Conservation (phyloP, 2,113 vertebrate genomes). For the Muscicapa adusta region DNA sequence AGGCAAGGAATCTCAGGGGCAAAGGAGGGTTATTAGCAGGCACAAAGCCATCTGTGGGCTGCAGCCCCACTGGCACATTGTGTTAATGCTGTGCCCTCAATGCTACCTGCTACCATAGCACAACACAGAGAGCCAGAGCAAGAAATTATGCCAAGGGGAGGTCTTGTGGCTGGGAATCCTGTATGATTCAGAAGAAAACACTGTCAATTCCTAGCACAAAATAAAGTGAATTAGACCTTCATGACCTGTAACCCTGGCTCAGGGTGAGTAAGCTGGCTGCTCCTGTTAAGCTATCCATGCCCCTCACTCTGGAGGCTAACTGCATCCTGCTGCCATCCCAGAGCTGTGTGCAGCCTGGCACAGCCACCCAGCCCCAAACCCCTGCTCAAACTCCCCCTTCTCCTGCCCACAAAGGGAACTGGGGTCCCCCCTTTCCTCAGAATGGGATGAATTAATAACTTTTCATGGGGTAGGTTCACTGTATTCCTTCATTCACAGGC, state of each 20-base stretch:
- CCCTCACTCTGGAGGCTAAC: not conserved
- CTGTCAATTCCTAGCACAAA: not conserved
- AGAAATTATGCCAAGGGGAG: not conserved
- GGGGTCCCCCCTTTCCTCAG: fast-evolving
- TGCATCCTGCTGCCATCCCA: fast-evolving
- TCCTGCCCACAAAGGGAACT: not conserved
- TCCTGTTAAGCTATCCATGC: not conserved
- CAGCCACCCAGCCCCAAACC: fast-evolving
- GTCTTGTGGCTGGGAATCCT: fast-evolving
- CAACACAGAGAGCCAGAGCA: not conserved
- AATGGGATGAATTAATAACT: fast-evolving
- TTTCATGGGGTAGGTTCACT: not conserved
- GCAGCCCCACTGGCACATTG: not conserved
- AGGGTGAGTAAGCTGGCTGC: not conserved
- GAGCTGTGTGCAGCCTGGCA: not conserved
- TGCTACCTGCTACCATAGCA: not conserved
- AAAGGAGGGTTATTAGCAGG: slow-evolving; percentile 12
- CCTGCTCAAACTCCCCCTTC: not conserved
- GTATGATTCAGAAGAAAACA: not conserved
- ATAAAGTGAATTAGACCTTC: not conserved
- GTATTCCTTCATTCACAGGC: not conserved
- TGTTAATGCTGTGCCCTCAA: not conserved
- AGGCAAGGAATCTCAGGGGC: not conserved
- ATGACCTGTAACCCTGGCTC: not conserved
- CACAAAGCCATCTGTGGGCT: not conserved